Percentiles rank a stretch among this genome's conserved stretches.
These are phyloP conservation scores for Periplaneta americana DNA, from an alignment of 1,140 invertebrate species.

Conservation along the genomic window DNA sequence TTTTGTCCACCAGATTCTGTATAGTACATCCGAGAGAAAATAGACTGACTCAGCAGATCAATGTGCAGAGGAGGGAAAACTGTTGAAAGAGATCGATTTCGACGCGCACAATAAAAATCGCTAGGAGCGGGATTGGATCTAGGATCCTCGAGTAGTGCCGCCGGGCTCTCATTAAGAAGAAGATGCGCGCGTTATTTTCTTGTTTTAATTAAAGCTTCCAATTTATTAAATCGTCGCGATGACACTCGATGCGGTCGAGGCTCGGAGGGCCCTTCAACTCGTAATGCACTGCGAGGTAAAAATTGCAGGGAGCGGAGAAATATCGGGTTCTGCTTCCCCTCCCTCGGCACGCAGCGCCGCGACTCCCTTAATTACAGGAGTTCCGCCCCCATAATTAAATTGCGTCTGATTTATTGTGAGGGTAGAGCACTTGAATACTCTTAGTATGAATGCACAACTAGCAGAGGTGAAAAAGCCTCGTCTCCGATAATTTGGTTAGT, in stretches of 20 bases:
- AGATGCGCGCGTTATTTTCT: background rate
- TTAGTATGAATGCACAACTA: too few species aligned
- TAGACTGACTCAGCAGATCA: too few species aligned
- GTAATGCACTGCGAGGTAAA: background rate
- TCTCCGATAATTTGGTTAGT: too few species aligned
- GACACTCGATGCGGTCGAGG: background rate
- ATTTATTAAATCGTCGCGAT: background rate
- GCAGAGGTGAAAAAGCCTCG: too few species aligned
- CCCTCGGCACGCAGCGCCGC: background rate
- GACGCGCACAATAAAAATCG: too few species aligned
- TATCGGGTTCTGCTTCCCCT: background rate
- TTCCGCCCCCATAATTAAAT: slow-evolving; percentile 9
- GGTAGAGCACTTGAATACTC: background rate
- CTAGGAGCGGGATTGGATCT: too few species aligned
- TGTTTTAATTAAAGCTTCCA: background rate
- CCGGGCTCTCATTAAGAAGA: background rate
- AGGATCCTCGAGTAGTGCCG: too few species aligned
- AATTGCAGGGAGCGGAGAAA: background rate
- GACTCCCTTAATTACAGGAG: background rate
- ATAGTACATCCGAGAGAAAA: too few species aligned
- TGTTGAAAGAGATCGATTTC: too few species aligned
- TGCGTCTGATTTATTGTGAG: slow-evolving; percentile 12
- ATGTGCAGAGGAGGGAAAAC: too few species aligned
- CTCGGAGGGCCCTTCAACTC: background rate
- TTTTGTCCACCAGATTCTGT: too few species aligned